phyloP scores from a whole-genome alignment of 1,140 invertebrate genomes.

The Papilio xuthus region DNA sequence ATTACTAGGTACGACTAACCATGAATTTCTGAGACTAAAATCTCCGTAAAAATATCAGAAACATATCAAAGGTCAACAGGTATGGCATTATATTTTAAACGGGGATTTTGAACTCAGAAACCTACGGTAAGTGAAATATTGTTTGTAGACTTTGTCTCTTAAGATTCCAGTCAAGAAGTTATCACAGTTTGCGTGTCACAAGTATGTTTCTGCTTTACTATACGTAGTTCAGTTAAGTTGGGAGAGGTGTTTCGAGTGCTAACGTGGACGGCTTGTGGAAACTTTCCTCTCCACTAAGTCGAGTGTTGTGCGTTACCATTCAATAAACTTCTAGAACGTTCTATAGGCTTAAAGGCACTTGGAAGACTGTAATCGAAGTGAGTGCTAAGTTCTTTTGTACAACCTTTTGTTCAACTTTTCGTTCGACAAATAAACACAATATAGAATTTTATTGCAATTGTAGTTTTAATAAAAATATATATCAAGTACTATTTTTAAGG shows the following conservation, averaged over 20 bases:
- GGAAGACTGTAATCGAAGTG: slow-evolving; percentile 65
- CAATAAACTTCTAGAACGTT: slow-evolving; percentile 65
- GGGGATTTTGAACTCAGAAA: too few species aligned
- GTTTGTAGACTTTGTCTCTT: neutral
- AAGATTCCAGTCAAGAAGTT: neutral
- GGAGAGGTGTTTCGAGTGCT: slow-evolving; percentile 47
- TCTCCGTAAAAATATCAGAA: too few species aligned
- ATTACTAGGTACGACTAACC: neutral
- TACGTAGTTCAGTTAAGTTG: slow-evolving; percentile 44
- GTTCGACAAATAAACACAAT: neutral
- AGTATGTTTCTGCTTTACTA: slow-evolving; percentile 32
- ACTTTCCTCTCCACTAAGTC: slow-evolving; percentile 57
- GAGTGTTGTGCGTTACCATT: slow-evolving; percentile 67
- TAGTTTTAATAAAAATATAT: too few species aligned
- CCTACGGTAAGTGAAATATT: neutral
- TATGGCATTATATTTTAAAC: too few species aligned
- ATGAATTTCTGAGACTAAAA: too few species aligned
- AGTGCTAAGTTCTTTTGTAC: slow-evolving; percentile 58
- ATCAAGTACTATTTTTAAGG: too few species aligned
- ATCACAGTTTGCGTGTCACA: slow-evolving; percentile 14
- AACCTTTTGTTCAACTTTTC: slow-evolving; percentile 44
- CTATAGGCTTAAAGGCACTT: slow-evolving; percentile 74
- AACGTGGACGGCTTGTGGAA: slow-evolving; percentile 54
- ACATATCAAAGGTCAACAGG: too few species aligned
- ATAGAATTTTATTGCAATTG: neutral